Conservation (phyloP, 2,888 invertebrate genomes). For the Ommatoiulus sabulosus region DNA sequence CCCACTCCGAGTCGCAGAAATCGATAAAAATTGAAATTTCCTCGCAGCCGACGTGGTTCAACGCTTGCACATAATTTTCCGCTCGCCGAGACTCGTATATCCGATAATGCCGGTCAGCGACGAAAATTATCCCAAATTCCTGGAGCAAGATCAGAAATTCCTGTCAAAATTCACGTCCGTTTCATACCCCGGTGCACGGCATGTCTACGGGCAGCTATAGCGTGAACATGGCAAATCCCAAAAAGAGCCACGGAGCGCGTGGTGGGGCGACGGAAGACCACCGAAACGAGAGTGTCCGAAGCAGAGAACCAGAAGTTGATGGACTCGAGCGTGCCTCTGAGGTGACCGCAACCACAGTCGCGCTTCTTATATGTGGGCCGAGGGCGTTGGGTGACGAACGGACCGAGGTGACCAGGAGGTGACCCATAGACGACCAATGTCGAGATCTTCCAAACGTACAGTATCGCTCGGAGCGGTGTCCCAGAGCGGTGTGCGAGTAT, state of each 20-base stretch:
- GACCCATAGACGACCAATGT: not conserved
- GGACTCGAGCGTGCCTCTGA: not conserved
- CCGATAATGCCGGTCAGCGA: not conserved
- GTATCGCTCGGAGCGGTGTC: not conserved
- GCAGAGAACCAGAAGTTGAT: not conserved
- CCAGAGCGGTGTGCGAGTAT: not conserved
- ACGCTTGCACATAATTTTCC: not conserved
- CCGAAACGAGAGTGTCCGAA: not conserved
- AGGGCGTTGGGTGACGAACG: not conserved
- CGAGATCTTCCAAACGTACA: not conserved
- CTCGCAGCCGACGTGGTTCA: not conserved
- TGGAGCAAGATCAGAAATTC: not conserved
- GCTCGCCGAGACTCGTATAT: not conserved
- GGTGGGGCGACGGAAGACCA: too few relatives aligned
- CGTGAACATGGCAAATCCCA: not conserved
- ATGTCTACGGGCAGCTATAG: too few relatives aligned
- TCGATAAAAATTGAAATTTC: not conserved
- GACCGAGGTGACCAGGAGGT: not conserved
- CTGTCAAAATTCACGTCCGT: not conserved
- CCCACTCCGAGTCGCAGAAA: not conserved
- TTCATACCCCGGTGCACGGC: not conserved
- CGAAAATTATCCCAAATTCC: too few relatives aligned
- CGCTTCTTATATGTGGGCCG: not conserved
- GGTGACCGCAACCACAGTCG: not conserved
- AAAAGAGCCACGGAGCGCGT: too few relatives aligned